These are phyloP conservation scores for Pammene aurita DNA, from an alignment of 2,888 invertebrate genomes.

Conservation along the genomic window DNA sequence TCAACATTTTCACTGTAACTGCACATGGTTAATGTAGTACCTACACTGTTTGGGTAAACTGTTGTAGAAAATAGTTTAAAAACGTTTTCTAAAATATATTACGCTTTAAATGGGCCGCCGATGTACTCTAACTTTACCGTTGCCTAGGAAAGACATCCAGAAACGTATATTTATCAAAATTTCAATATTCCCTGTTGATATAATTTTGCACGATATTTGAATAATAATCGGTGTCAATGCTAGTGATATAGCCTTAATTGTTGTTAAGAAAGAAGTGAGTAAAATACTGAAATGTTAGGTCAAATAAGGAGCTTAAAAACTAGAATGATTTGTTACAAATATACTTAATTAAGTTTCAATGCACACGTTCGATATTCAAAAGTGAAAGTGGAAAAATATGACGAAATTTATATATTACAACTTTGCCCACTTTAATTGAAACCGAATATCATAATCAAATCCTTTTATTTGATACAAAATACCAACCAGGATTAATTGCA, in stretches of 20 bases:
- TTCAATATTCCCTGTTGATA: background rate
- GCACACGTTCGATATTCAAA: too few relatives aligned
- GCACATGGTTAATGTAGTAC: conserved; percentile 3
- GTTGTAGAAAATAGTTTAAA: conserved; percentile 59
- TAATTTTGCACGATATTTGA: background rate
- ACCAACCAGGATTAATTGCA: background rate
- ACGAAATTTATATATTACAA: background rate
- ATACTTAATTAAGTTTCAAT: too few relatives aligned
- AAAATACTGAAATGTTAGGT: too few relatives aligned
- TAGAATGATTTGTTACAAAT: too few relatives aligned
- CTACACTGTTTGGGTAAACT: conserved; percentile 54
- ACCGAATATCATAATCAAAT: background rate
- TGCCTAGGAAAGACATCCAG: background rate
- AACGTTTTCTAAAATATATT: conserved; percentile 53
- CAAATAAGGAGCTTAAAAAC: too few relatives aligned
- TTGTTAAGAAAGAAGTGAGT: background rate
- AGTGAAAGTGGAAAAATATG: background rate
- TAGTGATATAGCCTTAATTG: background rate
- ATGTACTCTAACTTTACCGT: conserved; percentile 1
- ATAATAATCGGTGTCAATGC: background rate
- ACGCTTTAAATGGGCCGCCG: conserved; percentile 20
- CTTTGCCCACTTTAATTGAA: conserved; percentile 7
- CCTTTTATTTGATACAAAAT: background rate
- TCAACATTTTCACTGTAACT: conserved; percentile 14
- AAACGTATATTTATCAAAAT: conserved; percentile 7